These are phyloP conservation scores for Andrena chrysosceles DNA, from an alignment of 2,888 invertebrate genomes.

Conservation along the genomic window DNA sequence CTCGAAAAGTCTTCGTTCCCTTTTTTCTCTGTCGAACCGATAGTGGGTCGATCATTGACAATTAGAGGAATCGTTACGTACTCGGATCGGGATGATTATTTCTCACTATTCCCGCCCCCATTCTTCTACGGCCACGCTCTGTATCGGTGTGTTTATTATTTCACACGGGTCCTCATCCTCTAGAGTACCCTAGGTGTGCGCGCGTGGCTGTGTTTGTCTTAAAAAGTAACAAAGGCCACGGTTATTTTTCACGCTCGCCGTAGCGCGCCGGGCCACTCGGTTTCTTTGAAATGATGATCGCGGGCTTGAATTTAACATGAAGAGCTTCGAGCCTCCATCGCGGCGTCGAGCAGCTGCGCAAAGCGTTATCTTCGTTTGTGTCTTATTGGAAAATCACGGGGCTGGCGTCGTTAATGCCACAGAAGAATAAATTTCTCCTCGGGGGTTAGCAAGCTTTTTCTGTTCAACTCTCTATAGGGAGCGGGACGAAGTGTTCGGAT, in stretches of 20 bases:
- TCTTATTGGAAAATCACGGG: conserved; percentile 17
- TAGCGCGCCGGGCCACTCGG: background rate
- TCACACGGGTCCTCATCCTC: background rate
- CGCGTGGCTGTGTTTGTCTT: background rate
- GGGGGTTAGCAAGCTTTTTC: background rate
- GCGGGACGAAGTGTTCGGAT: background rate
- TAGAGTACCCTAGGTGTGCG: no score
- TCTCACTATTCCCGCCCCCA: background rate
- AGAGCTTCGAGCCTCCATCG: conserved; percentile 9
- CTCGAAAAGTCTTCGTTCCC: background rate
- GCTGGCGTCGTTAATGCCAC: conserved; percentile 1
- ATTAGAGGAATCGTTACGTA: background rate
- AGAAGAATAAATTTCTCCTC: conserved; percentile 17
- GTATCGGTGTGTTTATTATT: background rate
- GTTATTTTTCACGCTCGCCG: conserved; percentile 36
- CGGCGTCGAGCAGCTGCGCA: background rate
- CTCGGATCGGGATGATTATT: background rate
- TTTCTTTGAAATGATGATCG: conserved; percentile 46
- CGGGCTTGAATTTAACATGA: conserved; percentile 51
- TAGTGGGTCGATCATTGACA: background rate
- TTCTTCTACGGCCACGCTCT: background rate
- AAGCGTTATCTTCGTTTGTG: conserved; percentile 15
- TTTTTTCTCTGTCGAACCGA: background rate
- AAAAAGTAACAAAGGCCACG: conserved; percentile 13
- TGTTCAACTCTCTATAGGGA: background rate